A percentile compares a stretch with the other conserved stretches of the same genome.
Evolutionary conservation across 2,797 vertebrate species (phyloP).

Genomic region (Ciconia nigra): DNA sequence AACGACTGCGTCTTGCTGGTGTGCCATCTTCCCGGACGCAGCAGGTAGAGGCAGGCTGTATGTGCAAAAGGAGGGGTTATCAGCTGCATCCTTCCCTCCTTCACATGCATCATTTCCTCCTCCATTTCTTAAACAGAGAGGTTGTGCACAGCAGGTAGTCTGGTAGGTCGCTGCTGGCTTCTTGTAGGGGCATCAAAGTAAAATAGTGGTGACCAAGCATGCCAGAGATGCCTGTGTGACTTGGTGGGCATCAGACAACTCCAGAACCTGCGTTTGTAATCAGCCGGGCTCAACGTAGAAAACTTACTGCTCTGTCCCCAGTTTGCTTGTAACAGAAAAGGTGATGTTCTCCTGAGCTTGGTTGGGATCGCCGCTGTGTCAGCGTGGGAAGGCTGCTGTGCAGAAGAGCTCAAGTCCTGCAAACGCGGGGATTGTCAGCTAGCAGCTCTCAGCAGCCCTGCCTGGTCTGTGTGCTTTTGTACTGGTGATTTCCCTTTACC

Average conservation of each 20-base stretch:
- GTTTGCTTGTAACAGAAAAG: neutral
- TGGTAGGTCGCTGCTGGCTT: neutral
- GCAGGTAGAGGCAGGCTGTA: too few species aligned
- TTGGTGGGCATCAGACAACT: neutral
- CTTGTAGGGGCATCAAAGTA: neutral
- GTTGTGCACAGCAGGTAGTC: neutral
- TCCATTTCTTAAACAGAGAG: neutral
- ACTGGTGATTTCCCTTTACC: neutral
- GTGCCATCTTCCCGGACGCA: neutral
- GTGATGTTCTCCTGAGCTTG: too few species aligned
- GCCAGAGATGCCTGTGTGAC: too few species aligned
- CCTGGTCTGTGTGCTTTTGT: neutral
- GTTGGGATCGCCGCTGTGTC: too few species aligned
- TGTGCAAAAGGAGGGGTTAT: too few species aligned
- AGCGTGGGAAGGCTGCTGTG: neutral
- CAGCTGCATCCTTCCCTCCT: neutral
- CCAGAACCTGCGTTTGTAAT: neutral
- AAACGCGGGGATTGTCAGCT: neutral
- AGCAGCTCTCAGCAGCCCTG: neutral
- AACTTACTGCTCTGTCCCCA: neutral
- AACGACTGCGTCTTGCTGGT: fast-evolving
- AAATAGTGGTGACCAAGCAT: too few species aligned
- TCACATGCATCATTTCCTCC: neutral
- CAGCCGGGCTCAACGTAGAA: neutral
- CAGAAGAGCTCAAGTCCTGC: neutral